These are phyloP conservation scores for Psophia crepitans DNA, from an alignment of 2,113 vertebrate species.

Conservation along the genomic window DNA sequence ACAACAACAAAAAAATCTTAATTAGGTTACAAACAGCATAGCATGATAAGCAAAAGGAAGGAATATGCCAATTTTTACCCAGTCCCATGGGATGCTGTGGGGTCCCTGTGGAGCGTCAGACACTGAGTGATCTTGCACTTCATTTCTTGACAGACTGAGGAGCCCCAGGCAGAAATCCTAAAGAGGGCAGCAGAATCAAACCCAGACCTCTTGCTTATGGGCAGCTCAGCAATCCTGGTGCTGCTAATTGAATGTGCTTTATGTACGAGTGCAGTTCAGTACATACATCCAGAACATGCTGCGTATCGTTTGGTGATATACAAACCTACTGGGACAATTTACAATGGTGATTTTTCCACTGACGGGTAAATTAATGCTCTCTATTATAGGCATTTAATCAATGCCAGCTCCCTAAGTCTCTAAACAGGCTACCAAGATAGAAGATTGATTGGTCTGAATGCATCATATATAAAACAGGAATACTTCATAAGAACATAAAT, in stretches of 20 bases:
- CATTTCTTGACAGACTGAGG: not conserved
- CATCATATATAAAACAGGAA: constrained; percentile 56
- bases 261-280: not conserved
- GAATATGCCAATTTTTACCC: not conserved
- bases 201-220: not conserved
- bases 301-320: not conserved
- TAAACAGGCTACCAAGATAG: constrained; percentile 61
- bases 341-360: constrained; percentile 64
- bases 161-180: not conserved
- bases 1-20: not conserved
- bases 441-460: constrained; percentile 53
- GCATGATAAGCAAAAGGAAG: not conserved
- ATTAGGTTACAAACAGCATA: not conserved
- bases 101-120: not conserved
- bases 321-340: constrained; percentile 53
- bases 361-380: constrained; percentile 76
- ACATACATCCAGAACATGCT: not conserved
- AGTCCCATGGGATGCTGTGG: not conserved
- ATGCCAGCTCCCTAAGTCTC: constrained; percentile 67
- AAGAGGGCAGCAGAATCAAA: constrained; percentile 49
- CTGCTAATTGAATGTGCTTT: constrained; percentile 29
- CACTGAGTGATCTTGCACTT: not conserved
- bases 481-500: constrained; percentile 36
- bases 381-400: constrained; percentile 85
- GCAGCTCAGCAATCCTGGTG: not conserved